Conservation (phyloP, 64 coral and sea anemone genomes). For the Anthopleura sola region DNA sequence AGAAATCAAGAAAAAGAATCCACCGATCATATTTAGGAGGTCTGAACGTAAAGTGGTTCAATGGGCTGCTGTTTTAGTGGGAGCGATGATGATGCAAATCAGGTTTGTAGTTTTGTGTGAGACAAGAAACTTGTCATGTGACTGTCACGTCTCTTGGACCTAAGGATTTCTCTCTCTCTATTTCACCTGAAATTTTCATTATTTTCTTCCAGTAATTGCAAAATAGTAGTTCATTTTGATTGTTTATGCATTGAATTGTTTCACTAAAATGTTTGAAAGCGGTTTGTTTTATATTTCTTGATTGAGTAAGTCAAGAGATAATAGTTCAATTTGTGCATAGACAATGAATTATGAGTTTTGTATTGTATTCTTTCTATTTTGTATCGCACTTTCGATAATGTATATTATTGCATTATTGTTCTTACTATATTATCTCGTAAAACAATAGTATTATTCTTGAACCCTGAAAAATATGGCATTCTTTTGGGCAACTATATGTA, state of each 20-base stretch:
- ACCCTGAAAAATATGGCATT: no score
- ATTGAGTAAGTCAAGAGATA: no score
- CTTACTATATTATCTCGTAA: no score
- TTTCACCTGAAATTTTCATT: not conserved
- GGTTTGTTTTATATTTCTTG: no score
- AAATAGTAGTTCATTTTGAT: not conserved
- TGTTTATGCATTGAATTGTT: not conserved
- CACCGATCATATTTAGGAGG: not conserved
- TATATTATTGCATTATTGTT: no score
- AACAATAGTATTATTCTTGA: no score
- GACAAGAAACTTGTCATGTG: constrained; percentile 7
- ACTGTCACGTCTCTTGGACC: not conserved
- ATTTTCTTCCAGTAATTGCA: not conserved
- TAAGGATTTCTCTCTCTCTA: not conserved
- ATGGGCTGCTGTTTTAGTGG: constrained; percentile 94
- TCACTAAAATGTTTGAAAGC: not conserved
- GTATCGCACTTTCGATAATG: no score
- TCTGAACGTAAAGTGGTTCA: not conserved
- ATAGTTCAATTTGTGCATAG: no score
- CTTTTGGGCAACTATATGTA: no score
- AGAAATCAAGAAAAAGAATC: not conserved
- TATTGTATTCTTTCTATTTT: no score
- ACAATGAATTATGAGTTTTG: no score
- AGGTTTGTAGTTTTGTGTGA: constrained; percentile 26
- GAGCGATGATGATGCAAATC: constrained; percentile 46